Conservation (phyloP, 2,888 invertebrate species). For the Andrena minutula region DNA sequence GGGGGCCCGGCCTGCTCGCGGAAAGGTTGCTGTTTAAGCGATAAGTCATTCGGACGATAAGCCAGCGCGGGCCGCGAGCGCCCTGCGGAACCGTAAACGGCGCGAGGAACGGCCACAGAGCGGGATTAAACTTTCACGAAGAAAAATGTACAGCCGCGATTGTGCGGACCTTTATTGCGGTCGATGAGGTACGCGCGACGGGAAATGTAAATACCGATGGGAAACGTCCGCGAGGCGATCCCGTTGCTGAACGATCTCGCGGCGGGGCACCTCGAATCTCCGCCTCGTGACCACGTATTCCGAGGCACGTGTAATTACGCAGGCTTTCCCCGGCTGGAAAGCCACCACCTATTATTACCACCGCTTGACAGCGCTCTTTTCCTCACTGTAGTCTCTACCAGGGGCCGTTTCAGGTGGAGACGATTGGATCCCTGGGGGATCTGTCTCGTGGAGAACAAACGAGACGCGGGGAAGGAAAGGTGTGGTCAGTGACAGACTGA, state of each 20-base stretch:
- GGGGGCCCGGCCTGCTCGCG: constrained; percentile 53
- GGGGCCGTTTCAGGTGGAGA: constrained; percentile 15
- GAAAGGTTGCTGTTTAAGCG: constrained; percentile 74
- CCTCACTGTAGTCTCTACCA: not conserved
- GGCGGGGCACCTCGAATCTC: constrained; percentile 36
- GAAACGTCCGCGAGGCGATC: constrained; percentile 24
- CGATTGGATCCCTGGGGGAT: constrained; percentile 19
- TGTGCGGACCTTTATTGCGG: constrained; percentile 43
- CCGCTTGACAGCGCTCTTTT: not conserved
- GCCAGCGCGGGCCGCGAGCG: constrained; percentile 61
- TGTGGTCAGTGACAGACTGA: constrained; percentile 68
- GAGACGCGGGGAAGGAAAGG: constrained; percentile 31
- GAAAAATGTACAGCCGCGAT: constrained; percentile 66
- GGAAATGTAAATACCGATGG: constrained; percentile 56
- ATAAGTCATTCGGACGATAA: constrained; percentile 83
- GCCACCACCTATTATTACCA: constrained; percentile 32
- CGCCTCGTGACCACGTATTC: constrained; percentile 1
- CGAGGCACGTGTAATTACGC: constrained; percentile 33
- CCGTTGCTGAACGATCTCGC: constrained; percentile 37
- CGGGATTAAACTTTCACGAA: constrained; percentile 69
- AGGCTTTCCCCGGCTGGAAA: constrained; percentile 13
- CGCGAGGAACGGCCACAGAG: constrained; percentile 60
- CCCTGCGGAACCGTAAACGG: constrained; percentile 60
- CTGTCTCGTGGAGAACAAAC: constrained; percentile 33
- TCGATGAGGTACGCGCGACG: constrained; percentile 39